These are phyloP conservation scores for Saccostrea echinata DNA, from an alignment of 1,140 invertebrate species.

Conservation along the genomic window DNA sequence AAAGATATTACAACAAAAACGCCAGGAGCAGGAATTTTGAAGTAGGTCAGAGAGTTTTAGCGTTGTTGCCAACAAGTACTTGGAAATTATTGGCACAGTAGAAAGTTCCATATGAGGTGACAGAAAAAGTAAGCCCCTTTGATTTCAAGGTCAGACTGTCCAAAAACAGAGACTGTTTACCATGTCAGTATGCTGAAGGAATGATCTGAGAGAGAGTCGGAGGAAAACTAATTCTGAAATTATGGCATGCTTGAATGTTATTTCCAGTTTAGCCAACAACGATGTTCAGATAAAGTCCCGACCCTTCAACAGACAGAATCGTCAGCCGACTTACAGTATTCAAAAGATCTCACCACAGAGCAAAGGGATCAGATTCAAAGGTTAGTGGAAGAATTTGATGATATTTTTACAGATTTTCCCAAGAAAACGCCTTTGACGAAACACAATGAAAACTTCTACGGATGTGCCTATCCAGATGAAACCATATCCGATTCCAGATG, in stretches of 20 bases:
- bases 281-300: no score
- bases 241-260: no score
- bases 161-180: background rate
- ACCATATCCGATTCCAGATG: slow-evolving; percentile 27
- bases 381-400: background rate
- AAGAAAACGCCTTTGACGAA: background rate
- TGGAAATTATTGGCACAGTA: background rate
- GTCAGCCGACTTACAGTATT: no score
- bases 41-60: background rate
- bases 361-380: background rate
- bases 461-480: background rate
- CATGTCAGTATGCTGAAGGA: background rate
- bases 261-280: no score
- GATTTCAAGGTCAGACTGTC: slow-evolving; percentile 14
- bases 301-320: background rate
- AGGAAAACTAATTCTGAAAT: no score
- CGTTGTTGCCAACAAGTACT: background rate
- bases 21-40: slow-evolving; percentile 2
- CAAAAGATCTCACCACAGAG: background rate
- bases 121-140: background rate
- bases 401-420: slow-evolving; percentile 25
- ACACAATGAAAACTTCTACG: background rate
- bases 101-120: background rate
- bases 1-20: background rate
- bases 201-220: background rate